Evolutionary conservation across 2,888 invertebrate species (phyloP).

Genomic region (Tetrapedia diversipes): DNA sequence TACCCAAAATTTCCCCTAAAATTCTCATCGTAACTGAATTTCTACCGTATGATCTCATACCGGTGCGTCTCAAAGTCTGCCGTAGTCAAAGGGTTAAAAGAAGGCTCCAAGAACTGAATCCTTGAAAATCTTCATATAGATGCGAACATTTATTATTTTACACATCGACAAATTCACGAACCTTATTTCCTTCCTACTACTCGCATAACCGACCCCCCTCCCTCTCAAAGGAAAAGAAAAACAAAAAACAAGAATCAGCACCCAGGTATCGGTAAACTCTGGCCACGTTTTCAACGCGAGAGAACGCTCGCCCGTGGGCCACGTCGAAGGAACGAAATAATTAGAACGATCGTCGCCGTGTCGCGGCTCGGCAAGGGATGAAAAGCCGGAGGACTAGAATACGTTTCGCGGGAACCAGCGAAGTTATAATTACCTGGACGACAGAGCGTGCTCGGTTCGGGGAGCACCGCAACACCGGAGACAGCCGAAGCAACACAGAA

Average conservation of each 20-base stretch:
- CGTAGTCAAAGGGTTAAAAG: too few species aligned
- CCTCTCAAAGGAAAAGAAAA: neutral
- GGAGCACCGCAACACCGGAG: neutral
- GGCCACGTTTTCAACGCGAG: neutral
- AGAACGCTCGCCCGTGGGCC: neutral
- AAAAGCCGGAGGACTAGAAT: conserved; percentile 64
- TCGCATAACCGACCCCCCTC: too few species aligned
- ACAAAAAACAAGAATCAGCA: neutral
- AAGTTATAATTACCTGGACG: conserved; percentile 68
- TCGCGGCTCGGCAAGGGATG: conserved; percentile 52
- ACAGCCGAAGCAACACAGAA: conserved; percentile 11
- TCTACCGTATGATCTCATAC: too few species aligned
- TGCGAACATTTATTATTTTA: too few species aligned
- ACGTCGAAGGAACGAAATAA: conserved; percentile 61
- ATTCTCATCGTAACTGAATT: too few species aligned
- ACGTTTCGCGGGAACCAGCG: conserved; percentile 49
- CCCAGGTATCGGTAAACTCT: neutral
- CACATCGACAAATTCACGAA: too few species aligned
- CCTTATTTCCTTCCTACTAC: too few species aligned
- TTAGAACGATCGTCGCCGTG: conserved; percentile 50
- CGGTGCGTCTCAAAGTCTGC: too few species aligned
- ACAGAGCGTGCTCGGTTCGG: conserved; percentile 9
- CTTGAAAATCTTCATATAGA: too few species aligned
- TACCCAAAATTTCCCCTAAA: too few species aligned
- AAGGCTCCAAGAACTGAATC: too few species aligned